phyloP scores from a whole-genome alignment of 2,113 vertebrate species.

The Elaphurus davidianus region DNA sequence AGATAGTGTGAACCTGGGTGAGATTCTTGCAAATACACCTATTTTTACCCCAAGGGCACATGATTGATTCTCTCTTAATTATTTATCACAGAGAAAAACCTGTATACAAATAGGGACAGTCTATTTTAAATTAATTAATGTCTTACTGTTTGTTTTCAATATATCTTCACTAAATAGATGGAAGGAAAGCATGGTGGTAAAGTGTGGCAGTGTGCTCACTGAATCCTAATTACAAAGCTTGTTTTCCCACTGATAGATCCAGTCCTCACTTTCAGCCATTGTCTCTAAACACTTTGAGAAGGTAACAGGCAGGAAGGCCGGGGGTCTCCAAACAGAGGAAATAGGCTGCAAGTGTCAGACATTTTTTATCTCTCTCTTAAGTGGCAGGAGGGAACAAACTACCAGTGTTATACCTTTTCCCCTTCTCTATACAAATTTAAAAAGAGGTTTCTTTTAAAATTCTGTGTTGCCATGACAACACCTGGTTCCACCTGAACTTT shows the following conservation, averaged over 20 bases:
- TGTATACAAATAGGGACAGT: background rate
- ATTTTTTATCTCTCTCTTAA: background rate
- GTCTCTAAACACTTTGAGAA: constrained; percentile 85
- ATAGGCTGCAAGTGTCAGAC: background rate
- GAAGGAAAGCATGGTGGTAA: background rate
- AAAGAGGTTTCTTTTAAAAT: background rate
- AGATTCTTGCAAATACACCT: background rate
- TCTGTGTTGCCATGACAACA: background rate
- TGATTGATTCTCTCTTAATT: constrained; percentile 48
- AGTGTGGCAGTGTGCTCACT: constrained; percentile 59
- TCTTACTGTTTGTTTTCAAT: constrained; percentile 38
- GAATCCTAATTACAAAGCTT: constrained; percentile 83
- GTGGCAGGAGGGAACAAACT: no score
- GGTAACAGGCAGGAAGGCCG: background rate
- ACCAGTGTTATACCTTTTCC: no score
- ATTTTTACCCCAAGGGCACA: background rate
- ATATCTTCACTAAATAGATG: constrained; percentile 56
- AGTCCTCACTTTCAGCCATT: constrained; percentile 86
- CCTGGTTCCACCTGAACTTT: background rate
- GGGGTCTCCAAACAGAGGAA: background rate
- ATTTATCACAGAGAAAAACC: constrained; percentile 30
- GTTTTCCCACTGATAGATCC: constrained; percentile 84
- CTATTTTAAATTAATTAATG: constrained; percentile 51
- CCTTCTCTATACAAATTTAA: background rate
- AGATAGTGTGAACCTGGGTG: background rate